phyloP scores from a whole-genome alignment of 2,888 invertebrate species.

The Scaptomyza polygonia region DNA sequence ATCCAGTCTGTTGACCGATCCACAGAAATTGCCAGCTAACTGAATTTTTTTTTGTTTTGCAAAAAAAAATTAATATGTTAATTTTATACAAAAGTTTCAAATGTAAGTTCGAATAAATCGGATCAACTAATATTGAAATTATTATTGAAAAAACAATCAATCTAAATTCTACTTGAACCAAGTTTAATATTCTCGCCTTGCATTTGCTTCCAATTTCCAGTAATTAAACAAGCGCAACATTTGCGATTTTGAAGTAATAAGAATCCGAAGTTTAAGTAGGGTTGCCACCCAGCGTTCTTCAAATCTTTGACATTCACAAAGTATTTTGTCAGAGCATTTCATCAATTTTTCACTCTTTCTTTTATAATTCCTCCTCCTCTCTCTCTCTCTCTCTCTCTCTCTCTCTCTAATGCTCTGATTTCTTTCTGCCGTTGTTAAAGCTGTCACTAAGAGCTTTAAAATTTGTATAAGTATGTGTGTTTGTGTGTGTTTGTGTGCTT shows the following conservation, averaged over 20 bases:
- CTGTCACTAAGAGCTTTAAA: constrained; percentile 30
- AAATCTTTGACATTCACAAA: not conserved
- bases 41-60: not conserved
- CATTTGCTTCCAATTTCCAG: no score
- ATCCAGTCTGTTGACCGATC: not conserved
- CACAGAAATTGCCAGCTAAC: not conserved
- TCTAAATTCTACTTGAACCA: no score
- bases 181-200: no score
- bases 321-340: constrained; percentile 1
- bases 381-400: no score
- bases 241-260: no score
- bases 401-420: constrained; percentile 1
- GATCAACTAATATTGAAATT: no score
- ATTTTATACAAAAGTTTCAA: not conserved
- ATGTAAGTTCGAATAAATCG: no score
- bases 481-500: not conserved
- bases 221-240: no score
- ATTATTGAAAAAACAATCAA: no score
- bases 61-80: not conserved
- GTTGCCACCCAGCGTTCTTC: not conserved
- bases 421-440: not conserved
- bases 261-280: not conserved
- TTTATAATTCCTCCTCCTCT: no score
- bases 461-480: constrained; percentile 11
- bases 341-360: not conserved